phyloP scores from a whole-genome alignment of 2,888 invertebrate genomes.

The Acanthopleura granulata region DNA sequence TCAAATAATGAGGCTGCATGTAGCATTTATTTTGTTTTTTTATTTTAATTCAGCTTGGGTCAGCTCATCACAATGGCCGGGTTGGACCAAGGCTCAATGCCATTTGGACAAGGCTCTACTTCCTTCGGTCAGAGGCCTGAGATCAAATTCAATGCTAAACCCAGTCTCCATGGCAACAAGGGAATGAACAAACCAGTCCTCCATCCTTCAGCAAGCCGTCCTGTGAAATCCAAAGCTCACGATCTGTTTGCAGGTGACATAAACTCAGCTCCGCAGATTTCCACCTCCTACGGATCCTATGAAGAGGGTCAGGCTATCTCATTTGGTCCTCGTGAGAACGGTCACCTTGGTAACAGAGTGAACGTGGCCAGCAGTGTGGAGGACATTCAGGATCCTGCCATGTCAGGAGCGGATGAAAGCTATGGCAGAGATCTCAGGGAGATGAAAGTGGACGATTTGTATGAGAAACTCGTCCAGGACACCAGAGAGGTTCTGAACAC shows the following conservation, averaged over 20 bases:
- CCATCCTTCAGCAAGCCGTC: background rate
- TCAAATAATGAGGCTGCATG: too few species aligned
- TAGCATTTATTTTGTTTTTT: too few species aligned
- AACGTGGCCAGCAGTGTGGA: background rate
- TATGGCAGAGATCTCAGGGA: conserved; percentile 29
- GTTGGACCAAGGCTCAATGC: conserved; percentile 44
- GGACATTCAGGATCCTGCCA: conserved; percentile 36
- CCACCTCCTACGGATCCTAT: conserved; percentile 12
- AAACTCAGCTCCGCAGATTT: background rate
- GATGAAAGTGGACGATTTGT: conserved; percentile 49
- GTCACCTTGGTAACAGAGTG: background rate
- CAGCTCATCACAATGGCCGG: conserved; percentile 65
- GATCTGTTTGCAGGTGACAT: conserved; percentile 2
- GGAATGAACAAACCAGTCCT: background rate
- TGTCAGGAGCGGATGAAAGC: conserved; percentile 35
- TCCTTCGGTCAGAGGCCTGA: background rate
- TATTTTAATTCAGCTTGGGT: conserved; percentile 49
- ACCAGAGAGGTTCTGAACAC: conserved; percentile 43
- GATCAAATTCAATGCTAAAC: too few species aligned
- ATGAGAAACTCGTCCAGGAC: conserved; percentile 47
- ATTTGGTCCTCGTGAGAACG: background rate
- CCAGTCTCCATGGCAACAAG: background rate
- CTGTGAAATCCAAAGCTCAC: background rate
- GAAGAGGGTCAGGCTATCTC: background rate
- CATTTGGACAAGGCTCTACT: conserved; percentile 21